Evolutionary conservation across 1,140 invertebrate genomes (phyloP).

Genomic region (Monochamus saltuarius): DNA sequence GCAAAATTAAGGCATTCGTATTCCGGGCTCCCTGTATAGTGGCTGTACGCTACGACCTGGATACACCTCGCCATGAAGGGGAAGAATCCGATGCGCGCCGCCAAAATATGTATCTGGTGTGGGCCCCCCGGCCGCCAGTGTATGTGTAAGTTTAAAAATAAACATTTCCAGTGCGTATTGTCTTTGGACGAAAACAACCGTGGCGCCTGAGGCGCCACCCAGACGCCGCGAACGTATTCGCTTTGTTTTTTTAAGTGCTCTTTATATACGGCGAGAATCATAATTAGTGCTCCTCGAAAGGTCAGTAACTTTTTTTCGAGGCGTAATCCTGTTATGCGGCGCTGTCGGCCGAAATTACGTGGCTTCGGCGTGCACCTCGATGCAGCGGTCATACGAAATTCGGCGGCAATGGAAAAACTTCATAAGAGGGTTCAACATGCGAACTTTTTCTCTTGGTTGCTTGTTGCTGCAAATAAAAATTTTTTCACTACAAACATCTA

Average conservation of each 20-base stretch:
- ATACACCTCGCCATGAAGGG: too few species aligned
- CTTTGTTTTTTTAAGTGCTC: slow-evolving; percentile 14
- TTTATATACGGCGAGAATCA: slow-evolving; percentile 11
- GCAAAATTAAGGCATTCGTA: too few species aligned
- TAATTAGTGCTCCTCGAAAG: slow-evolving; percentile 8
- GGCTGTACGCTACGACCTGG: too few species aligned
- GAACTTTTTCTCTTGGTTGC: too few species aligned
- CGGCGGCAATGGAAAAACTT: too few species aligned
- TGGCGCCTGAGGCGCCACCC: slow-evolving; percentile 12
- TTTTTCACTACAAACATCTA: too few species aligned
- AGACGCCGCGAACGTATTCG: slow-evolving; percentile 14
- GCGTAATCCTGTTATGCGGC: too few species aligned
- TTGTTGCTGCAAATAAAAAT: too few species aligned
- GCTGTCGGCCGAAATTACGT: neutral
- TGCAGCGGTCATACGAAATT: too few species aligned
- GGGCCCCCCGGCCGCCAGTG: neutral
- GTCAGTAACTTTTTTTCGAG: slow-evolving; percentile 10
- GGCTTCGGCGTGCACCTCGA: too few species aligned
- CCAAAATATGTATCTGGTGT: slow-evolving; percentile 5
- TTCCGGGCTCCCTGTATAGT: too few species aligned
- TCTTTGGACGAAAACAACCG: slow-evolving; percentile 17
- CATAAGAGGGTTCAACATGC: too few species aligned
- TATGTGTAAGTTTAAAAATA: slow-evolving; percentile 9
- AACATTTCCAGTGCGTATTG: slow-evolving; percentile 18
- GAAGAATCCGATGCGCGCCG: neutral